A percentile compares a stretch with the other conserved stretches of the same genome.
Evolutionary conservation across 2,888 invertebrate species (phyloP).

Genomic region (Ennomos erosarius): DNA sequence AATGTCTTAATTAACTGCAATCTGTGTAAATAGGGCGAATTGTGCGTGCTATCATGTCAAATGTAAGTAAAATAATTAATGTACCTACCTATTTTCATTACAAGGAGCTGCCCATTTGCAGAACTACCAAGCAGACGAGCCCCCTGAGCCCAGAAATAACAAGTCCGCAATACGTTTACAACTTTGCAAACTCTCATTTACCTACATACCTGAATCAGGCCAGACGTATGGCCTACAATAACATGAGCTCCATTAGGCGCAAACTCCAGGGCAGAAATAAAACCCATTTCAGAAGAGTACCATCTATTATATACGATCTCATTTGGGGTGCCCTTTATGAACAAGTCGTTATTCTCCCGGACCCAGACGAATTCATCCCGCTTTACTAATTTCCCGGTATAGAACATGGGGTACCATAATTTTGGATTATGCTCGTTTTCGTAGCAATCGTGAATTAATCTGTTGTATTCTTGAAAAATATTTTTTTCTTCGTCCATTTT

Average conservation of each 20-base stretch:
- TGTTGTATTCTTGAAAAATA: conserved; percentile 54
- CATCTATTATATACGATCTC: conserved; percentile 62
- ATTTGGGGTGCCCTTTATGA: conserved; percentile 60
- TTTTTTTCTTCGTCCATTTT: conserved; percentile 47
- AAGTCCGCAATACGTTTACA: not conserved
- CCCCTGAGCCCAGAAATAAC: conserved; percentile 18
- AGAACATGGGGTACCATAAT: conserved; percentile 70
- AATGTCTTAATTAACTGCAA: too few relatives aligned
- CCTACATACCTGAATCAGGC: conserved; percentile 86
- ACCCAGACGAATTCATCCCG: conserved; percentile 54
- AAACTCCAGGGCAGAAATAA: conserved; percentile 68
- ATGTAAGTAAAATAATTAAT: too few relatives aligned
- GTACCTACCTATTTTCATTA: too few relatives aligned
- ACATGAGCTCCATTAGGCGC: conserved; percentile 71
- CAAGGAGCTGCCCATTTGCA: not conserved
- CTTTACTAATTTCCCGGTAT: conserved; percentile 43
- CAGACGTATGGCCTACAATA: conserved; percentile 76
- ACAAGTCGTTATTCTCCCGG: conserved; percentile 56
- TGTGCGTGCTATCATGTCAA: too few relatives aligned
- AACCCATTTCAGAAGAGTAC: conserved; percentile 65
- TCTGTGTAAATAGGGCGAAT: too few relatives aligned
- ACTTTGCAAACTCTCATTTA: conserved; percentile 40
- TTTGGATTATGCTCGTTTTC: conserved; percentile 54
- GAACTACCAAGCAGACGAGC: conserved; percentile 1
- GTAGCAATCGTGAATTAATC: conserved; percentile 52